phyloP scores from a whole-genome alignment of 2,113 vertebrate species.

The Cromileptes altivelis region DNA sequence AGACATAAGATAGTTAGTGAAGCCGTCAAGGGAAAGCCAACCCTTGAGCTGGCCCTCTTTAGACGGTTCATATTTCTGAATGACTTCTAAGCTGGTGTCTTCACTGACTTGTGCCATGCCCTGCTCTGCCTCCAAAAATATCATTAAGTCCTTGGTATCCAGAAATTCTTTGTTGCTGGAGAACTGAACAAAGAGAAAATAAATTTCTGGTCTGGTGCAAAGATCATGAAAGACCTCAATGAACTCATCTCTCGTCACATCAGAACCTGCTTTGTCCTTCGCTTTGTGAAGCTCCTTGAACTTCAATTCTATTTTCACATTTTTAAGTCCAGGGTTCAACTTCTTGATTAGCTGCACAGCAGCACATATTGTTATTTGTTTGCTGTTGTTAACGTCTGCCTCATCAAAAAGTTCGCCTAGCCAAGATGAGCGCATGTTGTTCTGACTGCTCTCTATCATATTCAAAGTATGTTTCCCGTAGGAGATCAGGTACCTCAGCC shows the following conservation, averaged over 20 bases:
- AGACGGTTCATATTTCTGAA: slow-evolving; percentile 94
- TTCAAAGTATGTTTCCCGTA: slow-evolving; percentile 97
- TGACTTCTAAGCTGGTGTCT: slow-evolving; percentile 94
- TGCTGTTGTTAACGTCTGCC: slow-evolving; percentile 86
- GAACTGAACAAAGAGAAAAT: slow-evolving; percentile 99
- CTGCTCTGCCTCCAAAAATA: slow-evolving; percentile 98
- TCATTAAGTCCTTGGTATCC: slow-evolving; percentile 98
- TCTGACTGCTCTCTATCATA: slow-evolving; percentile 96
- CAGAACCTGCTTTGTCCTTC: slow-evolving; percentile 89
- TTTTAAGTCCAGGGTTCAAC: slow-evolving; percentile 95
- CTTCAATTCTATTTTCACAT: slow-evolving; percentile 95
- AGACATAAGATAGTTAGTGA: slow-evolving; percentile 97
- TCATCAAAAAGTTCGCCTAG: slow-evolving; percentile 93
- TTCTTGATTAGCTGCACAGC: slow-evolving; percentile 95
- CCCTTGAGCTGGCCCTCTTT: slow-evolving; percentile 93
- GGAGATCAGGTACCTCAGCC: slow-evolving; percentile 96
- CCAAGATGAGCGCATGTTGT: slow-evolving; percentile 97
- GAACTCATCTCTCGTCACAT: slow-evolving; percentile 95
- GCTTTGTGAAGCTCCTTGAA: slow-evolving; percentile 98
- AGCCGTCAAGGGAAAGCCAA: slow-evolving; percentile 96
- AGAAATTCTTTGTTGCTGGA: slow-evolving; percentile 99
- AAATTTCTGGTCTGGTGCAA: slow-evolving; percentile 98
- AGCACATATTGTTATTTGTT: slow-evolving; percentile 88
- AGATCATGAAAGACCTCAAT: slow-evolving; percentile 99
- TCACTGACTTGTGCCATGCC: slow-evolving; percentile 97